Evolutionary conservation across 2,113 vertebrate genomes (phyloP), one percentile per base, ranked within the genome.

Genomic region (Pogonocichla stellata): DNA sequence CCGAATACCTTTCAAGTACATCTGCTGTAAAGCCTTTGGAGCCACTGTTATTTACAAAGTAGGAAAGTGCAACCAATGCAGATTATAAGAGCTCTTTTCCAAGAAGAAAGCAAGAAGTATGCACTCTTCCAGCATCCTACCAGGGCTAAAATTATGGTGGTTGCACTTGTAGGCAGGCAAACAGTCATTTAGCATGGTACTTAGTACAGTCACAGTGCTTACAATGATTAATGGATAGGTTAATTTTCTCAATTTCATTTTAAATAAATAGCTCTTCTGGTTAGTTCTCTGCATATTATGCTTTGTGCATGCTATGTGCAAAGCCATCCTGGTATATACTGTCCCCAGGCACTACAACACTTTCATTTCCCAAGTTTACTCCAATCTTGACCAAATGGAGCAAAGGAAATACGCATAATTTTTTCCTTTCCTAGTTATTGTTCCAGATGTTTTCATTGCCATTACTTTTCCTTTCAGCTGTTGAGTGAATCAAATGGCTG

Each of bases 101-200:
- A 80, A 84, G 70, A 80, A 88, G 82, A 82, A 88, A 78, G 34
- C 31, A 93, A 94, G 80, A 93, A 47, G 15, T 74, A 48, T 78
- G 34, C 22, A 36, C 51, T 88, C 60, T 57, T 88, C 56, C 53
- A 92, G 77, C 45, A 80, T 43, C 51, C 84, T 78, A 86, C 22
- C 53, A 64, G 51, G 47, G 60, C 84, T 93, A 88, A 80, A 97
- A 94, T 93, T 88, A 92, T 24, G 43, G 60, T 84, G 51, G 69
- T 48, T 91, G 84, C 65, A 87, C 22, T 81, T 75, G 45, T 36
- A 95, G 65, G 61, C 51, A 71, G 47, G 51, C 60, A 95, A 80
- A 93, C 20, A 81, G 36, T 86, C 34, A 71, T 71, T 90, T 91
- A 79, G 61, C 12, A 2, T 79, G 53, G n/a, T 84, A 74, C 79